Evolutionary conservation across 2,888 invertebrate species (phyloP), one percentile per base, ranked within the genome.

Genomic region (Diabrotica balteata): DNA sequence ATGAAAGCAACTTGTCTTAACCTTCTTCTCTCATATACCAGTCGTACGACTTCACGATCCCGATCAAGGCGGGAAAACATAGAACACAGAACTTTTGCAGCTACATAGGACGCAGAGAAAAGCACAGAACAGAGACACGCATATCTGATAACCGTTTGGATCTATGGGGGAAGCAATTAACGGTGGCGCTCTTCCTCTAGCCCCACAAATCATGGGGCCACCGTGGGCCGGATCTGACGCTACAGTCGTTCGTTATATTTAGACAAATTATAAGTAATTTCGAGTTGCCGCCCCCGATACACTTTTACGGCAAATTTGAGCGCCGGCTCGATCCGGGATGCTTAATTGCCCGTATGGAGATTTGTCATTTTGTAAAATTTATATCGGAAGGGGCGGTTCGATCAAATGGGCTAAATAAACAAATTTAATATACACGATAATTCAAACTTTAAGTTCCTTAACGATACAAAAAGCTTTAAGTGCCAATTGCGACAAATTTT

Each of bases 111-210:
- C 32, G 32, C 32, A 32, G 32, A 54, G 51, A 59, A 55, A 53
- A 59, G 65, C 50, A 55, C 49, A 55, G 51, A 50, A 32, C 32
- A 42, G 44, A 52, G 58, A 57, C 60, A 59, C 65, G 55, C 66
- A 51, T 55, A 80, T 80, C 80, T 77, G 80, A 81, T 81, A 81
- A 79, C 75, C 78, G 52, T 72, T 75, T 76, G 78, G 76, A 78
- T 77, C 78, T 78, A 77, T 78, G 79, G 78, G 78, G 82, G 80
- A 82, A 81, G 80, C 79, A 80, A 81, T 81, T 81, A 82, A 81
- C 81, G 81, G 80, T 81, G 80, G 80, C 79, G 76, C 80, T 80
- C 80, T 81, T 82, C 82, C 82, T 80, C 63, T 80, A 77, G 79
- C 77, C 78, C 75, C 78, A 79, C 82, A 83, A 83, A 83, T 82